phyloP scores from a whole-genome alignment of 1,140 invertebrate genomes.

The Achatina immaculata region DNA sequence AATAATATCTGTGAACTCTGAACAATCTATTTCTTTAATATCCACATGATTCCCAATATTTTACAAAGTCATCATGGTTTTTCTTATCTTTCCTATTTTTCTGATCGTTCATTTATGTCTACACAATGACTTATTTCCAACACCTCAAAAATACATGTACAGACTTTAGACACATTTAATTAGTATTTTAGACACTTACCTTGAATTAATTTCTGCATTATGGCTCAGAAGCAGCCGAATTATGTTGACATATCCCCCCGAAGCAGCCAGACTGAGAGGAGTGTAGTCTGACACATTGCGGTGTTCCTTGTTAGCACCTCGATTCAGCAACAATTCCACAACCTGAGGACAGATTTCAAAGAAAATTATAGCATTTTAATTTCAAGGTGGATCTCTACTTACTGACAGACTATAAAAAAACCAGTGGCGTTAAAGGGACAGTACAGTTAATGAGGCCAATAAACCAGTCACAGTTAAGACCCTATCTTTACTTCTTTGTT shows the following conservation, averaged over 20 bases:
- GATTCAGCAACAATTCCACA: slow-evolving; percentile 88
- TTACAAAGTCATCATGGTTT: no score
- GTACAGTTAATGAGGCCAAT: no score
- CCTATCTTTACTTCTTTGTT: no score
- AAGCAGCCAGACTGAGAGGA: slow-evolving; percentile 95
- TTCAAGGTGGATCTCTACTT: background rate
- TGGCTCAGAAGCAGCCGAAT: slow-evolving; percentile 95
- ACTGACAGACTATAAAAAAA: background rate
- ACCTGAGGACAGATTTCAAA: slow-evolving; percentile 78
- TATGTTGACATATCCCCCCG: slow-evolving; percentile 98
- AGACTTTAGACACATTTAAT: no score
- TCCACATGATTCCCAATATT: no score
- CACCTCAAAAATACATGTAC: no score
- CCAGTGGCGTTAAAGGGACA: background rate
- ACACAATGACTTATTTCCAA: no score
- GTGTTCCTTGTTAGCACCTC: slow-evolving; percentile 97
- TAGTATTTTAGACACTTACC: slow-evolving; percentile 50
- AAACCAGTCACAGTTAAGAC: no score
- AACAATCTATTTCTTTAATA: no score
- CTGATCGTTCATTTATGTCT: no score
- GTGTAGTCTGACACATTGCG: slow-evolving; percentile 99
- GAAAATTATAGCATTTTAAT: background rate
- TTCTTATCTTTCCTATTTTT: no score
- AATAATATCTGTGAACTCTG: no score
- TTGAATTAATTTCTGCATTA: slow-evolving; percentile 97